A percentile compares a stretch with the other conserved stretches of the same genome.
Conservation (phyloP, 2,888 invertebrate genomes). For the Phyllotreta striolata region DNA sequence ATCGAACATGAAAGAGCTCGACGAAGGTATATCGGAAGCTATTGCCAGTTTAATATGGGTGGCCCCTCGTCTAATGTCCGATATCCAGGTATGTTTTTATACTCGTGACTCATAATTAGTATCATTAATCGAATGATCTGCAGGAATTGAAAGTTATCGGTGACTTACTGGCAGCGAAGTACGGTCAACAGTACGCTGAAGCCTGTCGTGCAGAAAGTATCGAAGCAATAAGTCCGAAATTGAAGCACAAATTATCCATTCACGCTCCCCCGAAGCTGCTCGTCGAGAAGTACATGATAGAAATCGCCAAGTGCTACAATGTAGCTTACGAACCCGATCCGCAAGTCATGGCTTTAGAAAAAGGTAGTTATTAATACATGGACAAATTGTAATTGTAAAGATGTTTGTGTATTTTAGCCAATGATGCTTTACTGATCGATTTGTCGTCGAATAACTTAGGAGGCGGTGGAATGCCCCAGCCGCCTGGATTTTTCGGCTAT, state of each 20-base stretch:
- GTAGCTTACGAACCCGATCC: slow-evolving; percentile 96
- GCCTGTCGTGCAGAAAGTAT: slow-evolving; percentile 84
- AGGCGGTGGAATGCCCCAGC: slow-evolving; percentile 69
- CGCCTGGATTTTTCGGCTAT: slow-evolving; percentile 83
- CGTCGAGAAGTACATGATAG: slow-evolving; percentile 93
- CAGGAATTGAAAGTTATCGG: slow-evolving; percentile 80
- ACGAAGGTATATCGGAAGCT: slow-evolving; percentile 95
- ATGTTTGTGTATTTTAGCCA: slow-evolving; percentile 43
- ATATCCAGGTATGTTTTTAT: slow-evolving; percentile 72
- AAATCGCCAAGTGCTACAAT: slow-evolving; percentile 95
- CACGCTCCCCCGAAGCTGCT: slow-evolving; percentile 95
- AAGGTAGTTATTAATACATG: slow-evolving; percentile 45
- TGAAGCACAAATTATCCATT: slow-evolving; percentile 92
- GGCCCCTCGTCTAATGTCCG: slow-evolving; percentile 89
- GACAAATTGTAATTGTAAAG: slow-evolving; percentile 14
- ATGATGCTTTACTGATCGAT: slow-evolving; percentile 75
- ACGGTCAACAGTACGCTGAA: slow-evolving; percentile 92
- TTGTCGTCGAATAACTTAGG: slow-evolving; percentile 68
- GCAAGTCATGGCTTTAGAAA: slow-evolving; percentile 83
- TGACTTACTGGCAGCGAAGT: slow-evolving; percentile 89
- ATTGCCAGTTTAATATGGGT: slow-evolving; percentile 98
- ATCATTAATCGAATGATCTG: slow-evolving; percentile 34
- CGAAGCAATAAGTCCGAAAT: slow-evolving; percentile 85
- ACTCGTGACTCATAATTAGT: slow-evolving; percentile 7
- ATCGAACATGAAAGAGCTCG: slow-evolving; percentile 95